Base-by-base conservation (phyloP, 2,888 invertebrate species). In the Tipula vernalis region DNA sequence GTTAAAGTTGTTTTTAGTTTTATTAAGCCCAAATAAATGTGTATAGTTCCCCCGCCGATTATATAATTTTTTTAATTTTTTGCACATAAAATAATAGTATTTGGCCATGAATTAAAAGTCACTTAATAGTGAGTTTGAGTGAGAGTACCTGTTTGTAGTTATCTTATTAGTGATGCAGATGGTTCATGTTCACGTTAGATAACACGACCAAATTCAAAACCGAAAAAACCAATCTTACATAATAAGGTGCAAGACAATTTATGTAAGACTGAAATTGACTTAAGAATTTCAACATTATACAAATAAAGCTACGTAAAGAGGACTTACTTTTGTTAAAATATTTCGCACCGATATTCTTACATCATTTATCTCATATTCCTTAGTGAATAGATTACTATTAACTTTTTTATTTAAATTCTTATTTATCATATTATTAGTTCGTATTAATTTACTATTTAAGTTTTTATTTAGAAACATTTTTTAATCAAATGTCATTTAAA, bases 311-410 rank as follows among this genome's bases (percentile, higher is more conserved):
- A 39, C 1, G 39, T 39, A 6, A 39, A 41, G 15, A 42, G 28
- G 28, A 86, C 44, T 86, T 86, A 89, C 89, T 88, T 92, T 91
- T 0, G 93, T 93, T 47, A 93, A 90, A 88, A 93, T 90, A 89
- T 93, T 93, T 87, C 93, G 90, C 87, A 92, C 92, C 83, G 91
- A 91, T 41, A 92, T 89, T 8, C 93, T 92, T 13, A 92, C 92
- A 90, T 93, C 92, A 89, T 93, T 93, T 47, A 93, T 93, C 87
- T 93, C 92, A 41, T 93, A 92, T 88, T 93, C 93, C 10, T 92
- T 91, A 36, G 92, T 92, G 86, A 89, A 89, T 86, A 88, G 88
- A 86, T 88, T 88, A 86, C 85, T 88, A 36, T 83, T 86, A 18
- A 42, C 39, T 42, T 86, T 86, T 51, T 51, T 51, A 57, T 28